Percentiles rank a stretch among this genome's conserved stretches.
These are phyloP conservation scores for Echeneis naucrates DNA, from an alignment of 2,797 vertebrate genomes.

Conservation along the genomic window DNA sequence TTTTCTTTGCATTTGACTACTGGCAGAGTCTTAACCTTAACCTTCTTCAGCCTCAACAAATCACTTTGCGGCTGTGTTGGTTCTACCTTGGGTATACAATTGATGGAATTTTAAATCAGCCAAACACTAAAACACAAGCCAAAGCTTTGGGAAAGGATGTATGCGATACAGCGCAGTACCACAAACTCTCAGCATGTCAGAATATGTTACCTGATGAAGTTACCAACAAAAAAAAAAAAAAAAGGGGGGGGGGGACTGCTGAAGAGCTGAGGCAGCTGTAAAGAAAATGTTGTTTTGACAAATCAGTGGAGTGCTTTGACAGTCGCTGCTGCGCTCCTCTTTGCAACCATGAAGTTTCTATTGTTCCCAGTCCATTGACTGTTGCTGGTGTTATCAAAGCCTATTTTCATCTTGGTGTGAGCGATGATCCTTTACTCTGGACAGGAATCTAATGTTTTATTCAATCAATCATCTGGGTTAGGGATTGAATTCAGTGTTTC, in stretches of 20 bases:
- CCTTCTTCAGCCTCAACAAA: constrained; percentile 6
- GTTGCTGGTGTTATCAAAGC: constrained; percentile 57
- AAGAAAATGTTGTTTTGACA: constrained; percentile 58
- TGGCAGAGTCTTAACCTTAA: background rate
- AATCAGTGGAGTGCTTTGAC: constrained; percentile 51
- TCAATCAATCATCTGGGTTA: constrained; percentile 30
- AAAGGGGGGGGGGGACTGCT: too few relatives aligned
- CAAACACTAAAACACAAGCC: constrained; percentile 36
- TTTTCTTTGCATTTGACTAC: background rate
- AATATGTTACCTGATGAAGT: constrained; percentile 41
- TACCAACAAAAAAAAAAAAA: constrained; percentile 9
- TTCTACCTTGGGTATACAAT: constrained; percentile 8
- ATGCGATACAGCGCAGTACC: constrained; percentile 13
- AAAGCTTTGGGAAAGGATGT: constrained; percentile 12
- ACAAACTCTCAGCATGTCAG: background rate
- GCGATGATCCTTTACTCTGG: constrained; percentile 48
- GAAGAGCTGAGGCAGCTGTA: constrained; percentile 23
- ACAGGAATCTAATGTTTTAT: constrained; percentile 55
- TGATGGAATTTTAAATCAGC: constrained; percentile 35
- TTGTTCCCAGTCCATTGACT: constrained; percentile 40
- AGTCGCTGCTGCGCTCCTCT: constrained; percentile 40
- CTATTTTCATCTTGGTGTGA: constrained; percentile 48
- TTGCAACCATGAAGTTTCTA: constrained; percentile 28
- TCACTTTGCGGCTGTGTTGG: constrained; percentile 3
- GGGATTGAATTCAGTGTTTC: constrained; percentile 20